Conservation (phyloP, 2,888 invertebrate genomes). For the Xestia ashworthii region DNA sequence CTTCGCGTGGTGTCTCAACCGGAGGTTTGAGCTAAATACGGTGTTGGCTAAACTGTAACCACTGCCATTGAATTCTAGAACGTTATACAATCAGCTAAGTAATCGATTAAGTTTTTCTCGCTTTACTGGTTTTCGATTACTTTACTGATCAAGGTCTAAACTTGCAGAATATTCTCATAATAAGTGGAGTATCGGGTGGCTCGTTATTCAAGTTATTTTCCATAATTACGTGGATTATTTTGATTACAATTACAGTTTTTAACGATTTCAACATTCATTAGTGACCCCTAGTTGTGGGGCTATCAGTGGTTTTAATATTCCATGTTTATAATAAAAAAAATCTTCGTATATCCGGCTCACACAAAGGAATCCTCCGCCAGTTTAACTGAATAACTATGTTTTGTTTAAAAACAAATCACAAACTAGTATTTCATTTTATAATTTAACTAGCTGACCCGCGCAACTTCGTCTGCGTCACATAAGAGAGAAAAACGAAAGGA, state of each 20-base stretch:
- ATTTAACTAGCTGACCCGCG: too few species aligned
- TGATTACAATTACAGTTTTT: background rate
- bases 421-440: background rate
- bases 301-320: conserved; percentile 26
- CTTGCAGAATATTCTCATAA: background rate
- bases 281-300: conserved; percentile 22
- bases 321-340: conserved; percentile 9
- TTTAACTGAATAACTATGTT: background rate
- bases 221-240: background rate
- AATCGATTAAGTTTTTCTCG: conserved; percentile 14
- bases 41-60: conserved; percentile 27
- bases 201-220: background rate
- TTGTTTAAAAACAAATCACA: background rate
- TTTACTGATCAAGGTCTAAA: conserved; percentile 5
- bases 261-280: conserved; percentile 41
- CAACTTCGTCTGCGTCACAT: too few species aligned
- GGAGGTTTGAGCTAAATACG: conserved; percentile 49
- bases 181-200: background rate
- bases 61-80: conserved; percentile 31
- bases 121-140: conserved; percentile 14
- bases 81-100: conserved; percentile 18
- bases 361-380: conserved; percentile 7
- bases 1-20: conserved; percentile 29
- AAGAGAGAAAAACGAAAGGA: too few species aligned
- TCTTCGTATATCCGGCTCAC: conserved; percentile 39